Conservation (phyloP, 2,113 vertebrate genomes). For the Ellobius talpinus region DNA sequence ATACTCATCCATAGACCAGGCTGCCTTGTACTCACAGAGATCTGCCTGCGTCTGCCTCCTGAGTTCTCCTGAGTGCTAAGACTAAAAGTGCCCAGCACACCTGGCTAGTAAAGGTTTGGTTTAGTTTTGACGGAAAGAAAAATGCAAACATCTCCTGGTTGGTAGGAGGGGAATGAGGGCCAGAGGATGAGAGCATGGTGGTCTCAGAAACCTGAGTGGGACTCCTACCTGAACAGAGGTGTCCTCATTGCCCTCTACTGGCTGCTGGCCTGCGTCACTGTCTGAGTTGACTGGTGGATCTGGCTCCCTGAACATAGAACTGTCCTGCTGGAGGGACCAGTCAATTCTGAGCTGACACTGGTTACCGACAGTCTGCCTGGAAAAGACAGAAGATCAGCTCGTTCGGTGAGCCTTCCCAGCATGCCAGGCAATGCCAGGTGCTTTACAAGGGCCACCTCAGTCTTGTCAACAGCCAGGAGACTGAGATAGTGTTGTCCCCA, state of each 20-base stretch:
- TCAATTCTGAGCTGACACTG: conserved; percentile 22
- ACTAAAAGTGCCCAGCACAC: not conserved
- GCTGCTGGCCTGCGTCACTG: conserved; percentile 82
- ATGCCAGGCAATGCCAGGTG: not conserved
- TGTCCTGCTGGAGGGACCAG: not conserved
- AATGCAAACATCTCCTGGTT: not conserved
- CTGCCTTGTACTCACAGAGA: not conserved
- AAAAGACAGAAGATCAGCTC: not conserved
- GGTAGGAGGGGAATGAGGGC: not conserved
- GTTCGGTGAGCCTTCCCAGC: not conserved
- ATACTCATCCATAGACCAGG: not conserved
- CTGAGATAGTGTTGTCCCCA: not conserved
- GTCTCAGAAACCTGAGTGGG: not conserved
- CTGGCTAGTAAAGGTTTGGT: not conserved
- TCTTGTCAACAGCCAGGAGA: not conserved
- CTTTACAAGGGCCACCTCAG: not conserved
- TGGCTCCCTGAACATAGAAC: not conserved
- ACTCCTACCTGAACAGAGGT: conserved; percentile 68
- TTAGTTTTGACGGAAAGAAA: not conserved
- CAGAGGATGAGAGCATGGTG: not conserved
- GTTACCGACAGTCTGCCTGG: not conserved
- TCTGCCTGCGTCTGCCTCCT: not conserved
- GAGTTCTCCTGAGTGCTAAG: not conserved
- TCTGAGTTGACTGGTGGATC: conserved; percentile 59
- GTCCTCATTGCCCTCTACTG: conserved; percentile 78